Evolutionary conservation across 2,888 invertebrate species (phyloP).

Genomic region (Monopis laevigella): DNA sequence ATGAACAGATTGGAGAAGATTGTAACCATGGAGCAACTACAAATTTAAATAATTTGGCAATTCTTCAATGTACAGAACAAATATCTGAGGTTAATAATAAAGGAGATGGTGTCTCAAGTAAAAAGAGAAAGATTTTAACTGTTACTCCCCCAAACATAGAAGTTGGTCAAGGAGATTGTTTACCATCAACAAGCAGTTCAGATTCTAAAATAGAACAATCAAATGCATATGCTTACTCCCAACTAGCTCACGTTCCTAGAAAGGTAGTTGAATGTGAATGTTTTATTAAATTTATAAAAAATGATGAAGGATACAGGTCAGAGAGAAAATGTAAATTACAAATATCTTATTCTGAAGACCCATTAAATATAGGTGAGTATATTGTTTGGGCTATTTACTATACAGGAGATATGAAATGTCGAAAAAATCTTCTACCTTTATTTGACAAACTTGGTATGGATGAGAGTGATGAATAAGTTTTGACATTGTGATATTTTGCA

Average conservation of each 20-base stretch:
- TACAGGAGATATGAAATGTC: slow-evolving; percentile 67
- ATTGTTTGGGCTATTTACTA: slow-evolving; percentile 71
- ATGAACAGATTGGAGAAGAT: slow-evolving; percentile 22
- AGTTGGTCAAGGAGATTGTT: slow-evolving; percentile 54
- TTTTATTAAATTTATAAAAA: slow-evolving; percentile 49
- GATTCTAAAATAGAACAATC: slow-evolving; percentile 35
- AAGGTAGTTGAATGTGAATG: slow-evolving; percentile 56
- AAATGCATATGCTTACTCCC: slow-evolving; percentile 38
- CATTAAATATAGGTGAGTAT: slow-evolving; percentile 60
- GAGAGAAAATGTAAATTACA: slow-evolving; percentile 70
- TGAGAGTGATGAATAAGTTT: too few species aligned
- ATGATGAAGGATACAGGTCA: slow-evolving; percentile 60
- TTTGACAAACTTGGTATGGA: too few species aligned
- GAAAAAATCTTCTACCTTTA: slow-evolving; percentile 64
- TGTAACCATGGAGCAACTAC: not conserved
- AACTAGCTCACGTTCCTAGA: slow-evolving; percentile 41
- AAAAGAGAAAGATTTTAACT: slow-evolving; percentile 31
- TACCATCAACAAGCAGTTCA: slow-evolving; percentile 50
- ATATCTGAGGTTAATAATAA: slow-evolving; percentile 31
- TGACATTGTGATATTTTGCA: too few species aligned
- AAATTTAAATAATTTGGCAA: slow-evolving; percentile 1
- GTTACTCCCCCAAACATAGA: slow-evolving; percentile 52
- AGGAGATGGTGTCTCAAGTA: slow-evolving; percentile 36
- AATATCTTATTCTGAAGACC: slow-evolving; percentile 68
- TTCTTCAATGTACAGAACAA: too few species aligned